Evolutionary conservation across 92 coral and sea anemone species (phyloP), one percentile per base, ranked within the genome.

Genomic region (Siderastrea siderea): DNA sequence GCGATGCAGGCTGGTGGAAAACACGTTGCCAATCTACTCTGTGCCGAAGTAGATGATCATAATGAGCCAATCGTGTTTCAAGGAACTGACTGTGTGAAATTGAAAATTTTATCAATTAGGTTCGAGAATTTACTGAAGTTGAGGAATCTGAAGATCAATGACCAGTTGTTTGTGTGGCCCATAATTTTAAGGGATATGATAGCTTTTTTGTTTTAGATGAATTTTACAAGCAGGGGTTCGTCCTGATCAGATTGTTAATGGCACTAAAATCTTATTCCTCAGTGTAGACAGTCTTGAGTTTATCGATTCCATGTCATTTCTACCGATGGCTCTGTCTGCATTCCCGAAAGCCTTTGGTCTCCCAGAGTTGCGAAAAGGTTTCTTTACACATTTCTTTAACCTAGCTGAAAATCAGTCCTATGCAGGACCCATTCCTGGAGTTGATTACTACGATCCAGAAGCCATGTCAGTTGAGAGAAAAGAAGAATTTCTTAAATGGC

Each of bases 321-420:
- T n/a, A n/a, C n/a, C n/a, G n/a, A n/a, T n/a, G n/a, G n/a, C n/a
- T n/a, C n/a, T n/a, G n/a, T n/a, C n/a, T n/a, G n/a, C n/a, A n/a
- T n/a, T n/a, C n/a, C n/a, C n/a, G n/a, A n/a, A n/a, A n/a, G n/a
- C 92, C 38, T 89, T 89, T 55, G 83, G 80, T 1, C 46, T 74
- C 1, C 13, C 77, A 1, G 92, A 75, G 68, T 16, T 61, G 13
- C 60, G 3, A 5, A 87, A 87, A 38, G 79, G 86, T 7, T 48
- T 50, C 49, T 87, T 87, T 79, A 81, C 91, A 3, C 80, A 79
- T 47, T 66, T 87, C 10, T 87, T 87, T 45, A 79, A 87, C 72
- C 9, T 38, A 10, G 26, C 15, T 16, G 86, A 71, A 43, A 15
- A 68, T 71, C 73, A 80, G 60, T 16, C 4, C 0, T 87, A 87